Evolutionary conservation across 2,797 vertebrate species (phyloP).

Genomic region (Carapus acus): DNA sequence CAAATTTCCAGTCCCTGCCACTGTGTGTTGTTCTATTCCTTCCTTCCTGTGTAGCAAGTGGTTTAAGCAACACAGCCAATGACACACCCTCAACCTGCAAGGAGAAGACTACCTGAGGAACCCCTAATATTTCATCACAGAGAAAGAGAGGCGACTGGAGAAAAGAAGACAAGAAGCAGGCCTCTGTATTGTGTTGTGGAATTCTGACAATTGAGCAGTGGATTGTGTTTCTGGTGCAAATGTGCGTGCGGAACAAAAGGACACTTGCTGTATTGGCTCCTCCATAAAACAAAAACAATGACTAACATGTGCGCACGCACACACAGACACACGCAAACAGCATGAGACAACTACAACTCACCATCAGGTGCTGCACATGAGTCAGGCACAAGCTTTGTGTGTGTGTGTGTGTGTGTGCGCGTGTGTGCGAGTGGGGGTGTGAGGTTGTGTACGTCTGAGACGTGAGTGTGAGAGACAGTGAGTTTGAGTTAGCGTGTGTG

Average conservation of each 20-base stretch:
- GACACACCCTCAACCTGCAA: slow-evolving; percentile 33
- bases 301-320: slow-evolving; percentile 21
- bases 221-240: not conserved
- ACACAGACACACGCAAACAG: slow-evolving; percentile 8
- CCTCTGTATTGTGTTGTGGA: too few species aligned
- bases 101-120: slow-evolving; percentile 10
- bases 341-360: slow-evolving; percentile 6
- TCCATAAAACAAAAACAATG: slow-evolving; percentile 36
- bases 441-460: too few species aligned
- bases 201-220: not conserved
- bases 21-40: not conserved
- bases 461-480: slow-evolving; percentile 5
- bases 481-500: too few species aligned
- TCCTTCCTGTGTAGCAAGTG: slow-evolving; percentile 1
- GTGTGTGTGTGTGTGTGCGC: not conserved
- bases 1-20: not conserved
- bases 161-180: too few species aligned
- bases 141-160: too few species aligned
- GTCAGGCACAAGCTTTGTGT: slow-evolving; percentile 1
- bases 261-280: slow-evolving; percentile 30
- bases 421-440: not conserved
- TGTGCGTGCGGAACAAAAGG: too few species aligned
- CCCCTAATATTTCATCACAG: not conserved
- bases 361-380: slow-evolving; percentile 19
- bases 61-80: slow-evolving; percentile 4